Percentiles rank a stretch among this genome's conserved stretches.
Evolutionary conservation across 2,888 invertebrate genomes (phyloP).

Genomic region (Drosophila atripex): DNA sequence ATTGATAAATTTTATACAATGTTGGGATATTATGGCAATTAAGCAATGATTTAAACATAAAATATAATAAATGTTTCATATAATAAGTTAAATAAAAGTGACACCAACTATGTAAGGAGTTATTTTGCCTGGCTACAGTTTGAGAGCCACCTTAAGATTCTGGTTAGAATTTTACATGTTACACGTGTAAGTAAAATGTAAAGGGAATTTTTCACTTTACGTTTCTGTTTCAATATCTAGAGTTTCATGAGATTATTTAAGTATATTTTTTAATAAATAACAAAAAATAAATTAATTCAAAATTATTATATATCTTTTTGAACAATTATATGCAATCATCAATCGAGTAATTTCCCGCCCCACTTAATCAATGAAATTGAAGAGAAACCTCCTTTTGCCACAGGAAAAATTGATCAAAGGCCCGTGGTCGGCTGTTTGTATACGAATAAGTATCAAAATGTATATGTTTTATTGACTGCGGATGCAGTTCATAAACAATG

Average conservation of each 20-base stretch:
- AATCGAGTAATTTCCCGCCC: constrained; percentile 9
- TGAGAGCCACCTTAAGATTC: constrained; percentile 2
- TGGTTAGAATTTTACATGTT: constrained; percentile 6
- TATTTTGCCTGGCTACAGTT: constrained; percentile 3
- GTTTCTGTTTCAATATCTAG: neutral
- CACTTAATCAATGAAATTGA: constrained; percentile 26
- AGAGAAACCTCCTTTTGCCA: neutral
- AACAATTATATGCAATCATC: neutral
- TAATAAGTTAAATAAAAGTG: neutral
- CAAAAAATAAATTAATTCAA: neutral
- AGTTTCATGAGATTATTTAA: neutral
- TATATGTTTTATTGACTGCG: constrained; percentile 78
- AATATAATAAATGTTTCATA: neutral
- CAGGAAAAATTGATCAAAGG: constrained; percentile 62
- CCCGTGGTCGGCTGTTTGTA: constrained; percentile 36
- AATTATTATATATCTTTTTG: neutral
- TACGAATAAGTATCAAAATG: constrained; percentile 67
- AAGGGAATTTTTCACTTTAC: neutral
- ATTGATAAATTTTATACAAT: neutral
- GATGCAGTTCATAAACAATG: constrained; percentile 79
- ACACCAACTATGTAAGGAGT: neutral
- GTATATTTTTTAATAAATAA: neutral
- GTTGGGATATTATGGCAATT: neutral
- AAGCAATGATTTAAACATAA: too few species aligned
- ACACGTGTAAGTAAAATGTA: neutral